A percentile compares a stretch with the other conserved stretches of the same genome.
phyloP scores from a whole-genome alignment of 64 coral and sea anemone species.

The Dendronephthya gigantea region DNA sequence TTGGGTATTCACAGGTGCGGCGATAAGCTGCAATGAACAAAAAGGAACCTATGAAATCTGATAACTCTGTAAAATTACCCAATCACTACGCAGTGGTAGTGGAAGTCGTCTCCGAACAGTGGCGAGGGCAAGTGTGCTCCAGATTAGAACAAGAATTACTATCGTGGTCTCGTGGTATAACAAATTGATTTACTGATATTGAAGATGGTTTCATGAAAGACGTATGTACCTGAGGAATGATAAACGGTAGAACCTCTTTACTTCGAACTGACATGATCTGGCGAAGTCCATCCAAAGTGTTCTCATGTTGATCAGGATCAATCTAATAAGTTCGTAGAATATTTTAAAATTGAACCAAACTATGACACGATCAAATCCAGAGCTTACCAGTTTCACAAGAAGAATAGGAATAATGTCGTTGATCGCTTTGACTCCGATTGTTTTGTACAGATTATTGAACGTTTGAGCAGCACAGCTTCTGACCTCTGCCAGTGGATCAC shows the following conservation, averaged over 20 bases:
- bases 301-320: conserved; percentile 54
- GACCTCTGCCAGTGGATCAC: conserved; percentile 68
- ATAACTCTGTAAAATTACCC: background rate
- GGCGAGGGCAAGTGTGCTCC: no score
- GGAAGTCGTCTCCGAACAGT: no score
- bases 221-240: conserved; percentile 68
- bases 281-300: conserved; percentile 72
- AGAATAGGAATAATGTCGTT: conserved; percentile 79
- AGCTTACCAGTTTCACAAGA: conserved; percentile 58
- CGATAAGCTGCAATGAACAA: conserved; percentile 56
- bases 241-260: conserved; percentile 76
- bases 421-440: conserved; percentile 70
- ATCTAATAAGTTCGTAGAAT: conserved; percentile 31
- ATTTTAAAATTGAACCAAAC: background rate
- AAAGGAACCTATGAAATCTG: background rate
- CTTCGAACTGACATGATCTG: conserved; percentile 96
- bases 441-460: conserved; percentile 78
- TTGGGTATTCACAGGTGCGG: conserved; percentile 67
- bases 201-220: no score
- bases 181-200: no score
- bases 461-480: conserved; percentile 67
- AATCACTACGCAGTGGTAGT: background rate
- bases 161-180: no score
- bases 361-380: background rate
- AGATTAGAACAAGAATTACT: no score